A percentile compares a stretch with the other conserved stretches of the same genome.
These are phyloP conservation scores for Zelostemma sp. DNA, from an alignment of 1,140 invertebrate species.

Conservation along the genomic window DNA sequence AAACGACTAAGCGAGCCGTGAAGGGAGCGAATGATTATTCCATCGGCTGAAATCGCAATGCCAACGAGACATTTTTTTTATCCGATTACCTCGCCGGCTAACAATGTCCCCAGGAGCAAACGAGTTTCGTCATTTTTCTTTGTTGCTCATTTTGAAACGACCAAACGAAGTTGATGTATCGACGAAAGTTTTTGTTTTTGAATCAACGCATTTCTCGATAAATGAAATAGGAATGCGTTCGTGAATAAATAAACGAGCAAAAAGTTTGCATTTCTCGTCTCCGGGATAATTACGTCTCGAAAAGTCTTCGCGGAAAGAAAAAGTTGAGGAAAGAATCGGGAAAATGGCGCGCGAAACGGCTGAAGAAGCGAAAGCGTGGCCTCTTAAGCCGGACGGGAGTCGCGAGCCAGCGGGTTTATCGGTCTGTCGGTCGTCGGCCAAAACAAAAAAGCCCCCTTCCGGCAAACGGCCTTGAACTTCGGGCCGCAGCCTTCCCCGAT, in stretches of 20 bases:
- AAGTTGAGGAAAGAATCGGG: conserved; percentile 11
- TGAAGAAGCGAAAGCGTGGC: conserved; percentile 38
- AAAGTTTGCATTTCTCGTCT: too few species aligned
- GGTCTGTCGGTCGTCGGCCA: conserved; percentile 49
- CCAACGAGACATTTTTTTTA: conserved; percentile 5
- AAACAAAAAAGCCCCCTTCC: conserved; percentile 52
- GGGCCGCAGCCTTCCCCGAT: conserved; percentile 37
- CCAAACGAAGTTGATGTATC: conserved; percentile 12
- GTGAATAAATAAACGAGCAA: too few species aligned
- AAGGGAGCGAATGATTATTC: conserved; percentile 13
- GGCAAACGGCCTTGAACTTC: conserved; percentile 49
- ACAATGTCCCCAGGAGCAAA: conserved; percentile 4
- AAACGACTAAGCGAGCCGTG: conserved; percentile 6
- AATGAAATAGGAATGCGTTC: not conserved
- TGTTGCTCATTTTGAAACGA: not conserved
- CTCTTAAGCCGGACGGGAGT: conserved; percentile 38
- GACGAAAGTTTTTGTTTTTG: conserved; percentile 32
- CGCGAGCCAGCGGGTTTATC: conserved; percentile 51
- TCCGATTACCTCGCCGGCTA: not conserved
- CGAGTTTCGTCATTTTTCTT: not conserved
- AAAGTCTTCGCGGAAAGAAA: not conserved
- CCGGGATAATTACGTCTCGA: not conserved
- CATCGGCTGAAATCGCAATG: not conserved
- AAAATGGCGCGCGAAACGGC: too few species aligned
- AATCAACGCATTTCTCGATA: conserved; percentile 11